phyloP scores from a whole-genome alignment of 2,113 vertebrate genomes.

The Mormyrus iriodes region DNA sequence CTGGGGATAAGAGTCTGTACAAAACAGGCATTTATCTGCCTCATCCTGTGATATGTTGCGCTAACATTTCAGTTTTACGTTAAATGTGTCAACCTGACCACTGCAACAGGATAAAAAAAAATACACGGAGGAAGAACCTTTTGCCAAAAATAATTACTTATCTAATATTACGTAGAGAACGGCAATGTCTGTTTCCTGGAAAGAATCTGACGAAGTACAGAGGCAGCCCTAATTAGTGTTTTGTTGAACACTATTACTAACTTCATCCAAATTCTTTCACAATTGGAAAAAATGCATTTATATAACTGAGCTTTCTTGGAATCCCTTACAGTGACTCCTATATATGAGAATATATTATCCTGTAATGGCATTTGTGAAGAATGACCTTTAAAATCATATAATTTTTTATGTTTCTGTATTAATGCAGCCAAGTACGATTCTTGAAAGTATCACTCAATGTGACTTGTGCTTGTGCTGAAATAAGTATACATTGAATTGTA shows the following conservation, averaged over 20 bases:
- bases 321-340: background rate
- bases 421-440: background rate
- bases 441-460: background rate
- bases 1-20: background rate
- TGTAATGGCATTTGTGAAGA: conserved; percentile 1
- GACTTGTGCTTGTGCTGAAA: background rate
- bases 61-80: background rate
- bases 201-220: conserved; percentile 16
- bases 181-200: conserved; percentile 30
- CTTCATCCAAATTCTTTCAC: background rate
- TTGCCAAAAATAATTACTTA: conserved; percentile 25
- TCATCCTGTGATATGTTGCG: background rate
- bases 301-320: background rate
- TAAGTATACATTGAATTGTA: background rate
- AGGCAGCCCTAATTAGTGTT: conserved; percentile 17
- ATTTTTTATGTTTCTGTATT: background rate
- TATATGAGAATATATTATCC: background rate
- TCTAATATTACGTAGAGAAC: conserved; percentile 29
- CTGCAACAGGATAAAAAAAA: background rate
- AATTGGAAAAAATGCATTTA: background rate
- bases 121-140: conserved; percentile 9
- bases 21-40: background rate
- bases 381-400: background rate
- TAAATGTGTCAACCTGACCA: background rate
- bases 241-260: background rate